Base-by-base conservation (phyloP, 2,888 invertebrate genomes). In the Oscheius sp. region DNA sequence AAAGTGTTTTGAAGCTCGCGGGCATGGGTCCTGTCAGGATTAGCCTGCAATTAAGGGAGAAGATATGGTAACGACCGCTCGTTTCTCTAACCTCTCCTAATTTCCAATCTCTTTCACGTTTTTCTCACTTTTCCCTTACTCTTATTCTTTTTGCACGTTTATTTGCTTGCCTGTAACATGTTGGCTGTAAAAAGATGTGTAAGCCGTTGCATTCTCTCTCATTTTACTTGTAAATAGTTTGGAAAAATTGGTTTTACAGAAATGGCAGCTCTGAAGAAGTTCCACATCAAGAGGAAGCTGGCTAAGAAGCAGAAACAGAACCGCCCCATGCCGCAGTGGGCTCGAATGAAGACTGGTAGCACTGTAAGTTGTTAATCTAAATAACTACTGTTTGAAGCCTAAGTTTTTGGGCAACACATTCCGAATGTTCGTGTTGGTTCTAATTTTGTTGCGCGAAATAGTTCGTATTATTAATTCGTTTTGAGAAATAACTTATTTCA, bases 231-330 rank as follows among this genome's bases (percentile, higher is more conserved):
- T 21, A 21, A 21, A 21, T 21, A 21, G 21, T 21, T 21, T 21
- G 21, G 21, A 21, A 42, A 42, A 42, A 42, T 7, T 33, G n/a
- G 13, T 48, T n/a, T 63, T 63, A 13, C 47, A 63, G 63, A 48
- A n/a, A 89, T 91, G 98, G 95, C 96, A 90, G 96, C 98, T 87
- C 96, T 98, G 92, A 99, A 99, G 91, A 96, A 96, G 80, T 96
- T 97, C 90, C 94, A 94, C 90, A 96, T 97, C 89, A 99, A 99
- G 93, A 94, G 94, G 88, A 96, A 96, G 92, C 93, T 99, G 90
- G 97, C 97, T 47, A 97, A 96, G 91, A 97, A 97, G 92, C 92
- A 96, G 87, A 97, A 98, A 91, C 97, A 98, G 92, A 99, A 99
- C 91, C 92, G 98, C 88, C 98, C 97, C 32, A 96, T 98, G 90